A percentile compares a stretch with the other conserved stretches of the same genome.
These are phyloP conservation scores for Caradrina clavipalpis DNA, from an alignment of 2,888 invertebrate species.

Conservation along the genomic window DNA sequence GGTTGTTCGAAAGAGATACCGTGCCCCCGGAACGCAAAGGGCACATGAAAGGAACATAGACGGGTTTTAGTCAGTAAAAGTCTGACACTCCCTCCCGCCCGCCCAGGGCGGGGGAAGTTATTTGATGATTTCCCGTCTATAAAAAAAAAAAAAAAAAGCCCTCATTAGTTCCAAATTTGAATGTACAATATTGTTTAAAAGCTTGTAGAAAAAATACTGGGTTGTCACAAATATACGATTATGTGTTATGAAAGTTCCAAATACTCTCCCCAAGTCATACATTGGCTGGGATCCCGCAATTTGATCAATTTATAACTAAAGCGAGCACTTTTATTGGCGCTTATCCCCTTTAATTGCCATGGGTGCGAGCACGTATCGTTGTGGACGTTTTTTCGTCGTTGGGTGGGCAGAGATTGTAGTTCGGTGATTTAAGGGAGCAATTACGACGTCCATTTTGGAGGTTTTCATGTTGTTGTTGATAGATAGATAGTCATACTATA, in stretches of 20 bases:
- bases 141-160: too few species aligned
- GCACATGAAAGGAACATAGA: too few species aligned
- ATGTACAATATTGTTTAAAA: too few species aligned
- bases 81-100: too few species aligned
- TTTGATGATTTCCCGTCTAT: too few species aligned
- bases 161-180: too few species aligned
- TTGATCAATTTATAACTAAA: slow-evolving; percentile 86
- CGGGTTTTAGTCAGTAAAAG: too few species aligned
- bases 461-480: slow-evolving; percentile 19
- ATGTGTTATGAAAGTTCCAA: slow-evolving; percentile 42
- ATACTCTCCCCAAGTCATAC: slow-evolving; percentile 56
- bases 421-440: slow-evolving; percentile 46
- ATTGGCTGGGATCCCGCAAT: slow-evolving; percentile 75
- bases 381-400: slow-evolving; percentile 51
- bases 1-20: too few species aligned
- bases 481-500: background rate
- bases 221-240: slow-evolving; percentile 1
- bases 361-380: slow-evolving; percentile 69
- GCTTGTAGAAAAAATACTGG: background rate
- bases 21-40: too few species aligned
- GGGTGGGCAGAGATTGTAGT: slow-evolving; percentile 31
- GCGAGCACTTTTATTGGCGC: slow-evolving; percentile 84
- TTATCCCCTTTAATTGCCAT: slow-evolving; percentile 84
- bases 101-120: too few species aligned
- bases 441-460: slow-evolving; percentile 10